Conservation (phyloP, 2,888 invertebrate species). For the Scaptomyza flava region DNA sequence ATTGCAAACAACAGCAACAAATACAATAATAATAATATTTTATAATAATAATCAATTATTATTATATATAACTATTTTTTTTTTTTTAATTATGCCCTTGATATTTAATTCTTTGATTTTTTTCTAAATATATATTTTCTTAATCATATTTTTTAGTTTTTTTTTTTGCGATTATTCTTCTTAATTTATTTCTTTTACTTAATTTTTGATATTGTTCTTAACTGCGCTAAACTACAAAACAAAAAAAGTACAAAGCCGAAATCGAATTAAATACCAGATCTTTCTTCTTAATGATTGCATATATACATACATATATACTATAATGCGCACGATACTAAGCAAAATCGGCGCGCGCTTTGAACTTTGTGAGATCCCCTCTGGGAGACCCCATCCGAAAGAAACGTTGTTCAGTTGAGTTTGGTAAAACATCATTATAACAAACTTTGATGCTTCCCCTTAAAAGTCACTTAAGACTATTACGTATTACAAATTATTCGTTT, state of each 20-base stretch:
- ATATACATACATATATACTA: constrained; percentile 48
- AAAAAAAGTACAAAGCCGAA: constrained; percentile 46
- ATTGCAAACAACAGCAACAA: constrained; percentile 45
- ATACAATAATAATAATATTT: constrained; percentile 39
- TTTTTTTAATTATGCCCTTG: constrained; percentile 63
- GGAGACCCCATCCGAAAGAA: constrained; percentile 36
- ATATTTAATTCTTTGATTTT: constrained; percentile 59
- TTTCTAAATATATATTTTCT: constrained; percentile 60
- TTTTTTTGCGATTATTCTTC: constrained; percentile 51
- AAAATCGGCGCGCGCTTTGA: constrained; percentile 63
- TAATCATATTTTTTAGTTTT: constrained; percentile 63
- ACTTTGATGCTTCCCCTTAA: constrained; percentile 40
- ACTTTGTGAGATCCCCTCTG: constrained; percentile 33
- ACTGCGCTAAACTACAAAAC: constrained; percentile 69
- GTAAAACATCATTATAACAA: not conserved
- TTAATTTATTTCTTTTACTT: constrained; percentile 58
- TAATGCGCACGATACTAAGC: constrained; percentile 58
- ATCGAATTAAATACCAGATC: constrained; percentile 34
- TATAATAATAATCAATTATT: constrained; percentile 59
- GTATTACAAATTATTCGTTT: not conserved
- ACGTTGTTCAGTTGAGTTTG: constrained; percentile 34
- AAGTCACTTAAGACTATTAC: constrained; percentile 20
- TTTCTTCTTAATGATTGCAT: constrained; percentile 43
- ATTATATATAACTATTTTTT: constrained; percentile 40
- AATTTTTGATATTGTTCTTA: constrained; percentile 78